Evolutionary conservation across 2,113 vertebrate genomes (phyloP).

Genomic region (Sinocyclocheilus rhinocerous): DNA sequence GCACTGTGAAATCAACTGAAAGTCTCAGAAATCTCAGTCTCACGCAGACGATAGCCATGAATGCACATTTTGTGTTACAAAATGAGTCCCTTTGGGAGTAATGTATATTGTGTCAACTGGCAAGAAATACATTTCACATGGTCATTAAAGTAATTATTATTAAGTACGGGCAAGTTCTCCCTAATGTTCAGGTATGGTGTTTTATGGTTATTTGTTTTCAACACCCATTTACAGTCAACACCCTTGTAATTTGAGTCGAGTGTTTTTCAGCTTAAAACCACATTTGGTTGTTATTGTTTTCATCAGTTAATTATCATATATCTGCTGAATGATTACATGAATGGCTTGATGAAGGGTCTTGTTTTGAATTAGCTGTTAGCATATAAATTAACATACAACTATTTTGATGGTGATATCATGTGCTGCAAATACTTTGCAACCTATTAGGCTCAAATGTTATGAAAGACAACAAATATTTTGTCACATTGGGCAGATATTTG

Average conservation of each 20-base stretch:
- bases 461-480: not conserved
- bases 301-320: constrained; percentile 7
- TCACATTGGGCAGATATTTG: not conserved
- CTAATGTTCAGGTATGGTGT: not conserved
- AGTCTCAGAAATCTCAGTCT: constrained; percentile 1
- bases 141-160: constrained; percentile 1
- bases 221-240: constrained; percentile 19
- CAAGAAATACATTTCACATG: not conserved
- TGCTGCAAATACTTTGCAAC: not conserved
- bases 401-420: not conserved
- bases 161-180: constrained; percentile 19
- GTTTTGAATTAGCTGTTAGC: not conserved
- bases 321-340: not conserved
- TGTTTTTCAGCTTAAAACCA: not conserved
- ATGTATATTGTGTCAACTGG: not conserved
- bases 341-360: not conserved
- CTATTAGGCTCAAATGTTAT: not conserved
- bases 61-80: constrained; percentile 10
- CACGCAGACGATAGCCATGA: not conserved
- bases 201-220: not conserved
- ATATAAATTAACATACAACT: not conserved
- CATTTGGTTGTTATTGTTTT: not conserved
- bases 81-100: not conserved
- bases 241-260: constrained; percentile 5
- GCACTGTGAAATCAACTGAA: constrained; percentile 27